phyloP scores from a whole-genome alignment of 2,797 vertebrate genomes.

The Pangasius larnaudii region DNA sequence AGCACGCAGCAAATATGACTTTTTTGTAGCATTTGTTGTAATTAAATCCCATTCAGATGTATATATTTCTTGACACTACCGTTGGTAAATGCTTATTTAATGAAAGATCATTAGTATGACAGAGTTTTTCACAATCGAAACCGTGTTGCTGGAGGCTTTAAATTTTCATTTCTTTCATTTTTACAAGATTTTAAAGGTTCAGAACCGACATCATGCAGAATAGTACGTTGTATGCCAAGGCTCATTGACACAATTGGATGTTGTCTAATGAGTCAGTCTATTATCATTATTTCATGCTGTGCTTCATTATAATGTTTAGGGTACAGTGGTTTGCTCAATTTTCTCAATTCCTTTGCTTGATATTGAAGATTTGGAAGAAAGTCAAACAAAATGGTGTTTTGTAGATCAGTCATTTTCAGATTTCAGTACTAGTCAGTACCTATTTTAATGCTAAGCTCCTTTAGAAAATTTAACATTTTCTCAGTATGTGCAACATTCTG shows the following conservation, averaged over 20 bases:
- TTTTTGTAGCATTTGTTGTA: background rate
- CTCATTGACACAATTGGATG: conserved; percentile 12
- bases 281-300: conserved; percentile 42
- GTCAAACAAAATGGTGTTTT: background rate
- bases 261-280: conserved; percentile 28
- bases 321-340: background rate
- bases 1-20: background rate
- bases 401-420: background rate
- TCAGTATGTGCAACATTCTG: background rate
- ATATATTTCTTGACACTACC: background rate
- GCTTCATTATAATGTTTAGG: conserved; percentile 38
- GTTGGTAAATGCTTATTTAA: background rate
- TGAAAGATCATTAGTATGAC: background rate
- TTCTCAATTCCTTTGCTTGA: background rate
- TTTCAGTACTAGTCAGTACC: background rate
- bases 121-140: background rate
- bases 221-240: conserved; percentile 20
- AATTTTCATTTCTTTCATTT: background rate
- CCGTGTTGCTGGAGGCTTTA: background rate
- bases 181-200: conserved; percentile 6
- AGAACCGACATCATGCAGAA: background rate
- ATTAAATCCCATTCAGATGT: background rate
- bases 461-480: background rate
- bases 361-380: background rate
- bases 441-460: background rate